A percentile compares a stretch with the other conserved stretches of the same genome.
Conservation (phyloP, 2,113 vertebrate genomes). For the Eulemur macaco region DNA sequence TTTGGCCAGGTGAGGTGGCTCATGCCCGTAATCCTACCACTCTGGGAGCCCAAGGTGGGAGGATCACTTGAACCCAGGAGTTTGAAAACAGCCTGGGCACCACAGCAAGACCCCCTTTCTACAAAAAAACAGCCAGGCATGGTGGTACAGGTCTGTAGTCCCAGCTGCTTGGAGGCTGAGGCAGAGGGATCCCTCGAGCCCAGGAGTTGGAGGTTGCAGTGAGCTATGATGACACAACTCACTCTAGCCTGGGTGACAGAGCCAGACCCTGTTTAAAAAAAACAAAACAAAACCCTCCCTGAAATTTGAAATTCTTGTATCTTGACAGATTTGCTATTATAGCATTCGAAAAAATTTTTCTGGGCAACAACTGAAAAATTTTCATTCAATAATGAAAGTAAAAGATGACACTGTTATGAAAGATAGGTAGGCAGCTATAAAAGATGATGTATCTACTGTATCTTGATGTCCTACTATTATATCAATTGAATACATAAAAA, state of each 20-base stretch:
- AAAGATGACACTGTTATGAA: neutral
- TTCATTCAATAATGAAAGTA: slow-evolving; percentile 24
- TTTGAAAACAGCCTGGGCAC: neutral
- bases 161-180: neutral
- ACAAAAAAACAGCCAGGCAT: neutral
- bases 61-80: neutral
- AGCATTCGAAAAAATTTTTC: neutral
- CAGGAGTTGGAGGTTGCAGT: neutral
- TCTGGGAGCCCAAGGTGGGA: neutral
- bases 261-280: neutral
- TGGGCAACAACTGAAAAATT: neutral
- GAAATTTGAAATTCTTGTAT: neutral
- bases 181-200: neutral
- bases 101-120: neutral
- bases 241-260: neutral
- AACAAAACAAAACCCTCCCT: neutral
- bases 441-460: neutral
- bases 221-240: neutral
- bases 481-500: neutral
- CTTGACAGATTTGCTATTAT: neutral
- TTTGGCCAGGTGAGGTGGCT: neutral
- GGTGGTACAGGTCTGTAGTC: neutral
- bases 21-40: neutral
- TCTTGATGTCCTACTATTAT: neutral
- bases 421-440: neutral